Conservation (phyloP, 1,140 invertebrate species). For the Hyles euphorbiae region DNA sequence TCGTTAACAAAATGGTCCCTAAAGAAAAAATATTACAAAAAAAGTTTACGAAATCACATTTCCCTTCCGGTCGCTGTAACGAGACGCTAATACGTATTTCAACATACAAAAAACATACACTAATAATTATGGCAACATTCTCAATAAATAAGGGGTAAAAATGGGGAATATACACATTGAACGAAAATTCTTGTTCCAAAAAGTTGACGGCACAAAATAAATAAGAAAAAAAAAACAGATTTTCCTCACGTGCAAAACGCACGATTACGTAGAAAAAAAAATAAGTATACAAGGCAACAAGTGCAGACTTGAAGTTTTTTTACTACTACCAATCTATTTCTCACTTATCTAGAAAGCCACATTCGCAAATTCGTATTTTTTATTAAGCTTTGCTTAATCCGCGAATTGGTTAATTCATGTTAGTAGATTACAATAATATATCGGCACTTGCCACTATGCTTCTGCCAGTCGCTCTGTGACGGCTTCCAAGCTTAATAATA, state of each 20-base stretch:
- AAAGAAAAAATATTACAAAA: conserved; percentile 63
- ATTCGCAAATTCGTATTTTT: conserved; percentile 43
- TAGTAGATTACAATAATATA: conserved; percentile 54
- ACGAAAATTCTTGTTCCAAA: conserved; percentile 31
- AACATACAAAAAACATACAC: conserved; percentile 63
- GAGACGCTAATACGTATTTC: conserved; percentile 67
- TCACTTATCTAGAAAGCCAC: conserved; percentile 65
- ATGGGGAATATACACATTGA: conserved; percentile 54
- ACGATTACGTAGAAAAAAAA: conserved; percentile 51
- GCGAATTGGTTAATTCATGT: conserved; percentile 68
- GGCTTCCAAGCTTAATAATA: conserved; percentile 6
- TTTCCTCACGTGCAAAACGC: conserved; percentile 36
- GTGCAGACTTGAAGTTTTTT: conserved; percentile 71
- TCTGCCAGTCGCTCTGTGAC: conserved; percentile 31
- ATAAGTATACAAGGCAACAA: conserved; percentile 72
- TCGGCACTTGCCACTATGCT: conserved; percentile 39
- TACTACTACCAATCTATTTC: conserved; percentile 59
- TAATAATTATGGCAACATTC: conserved; percentile 74
- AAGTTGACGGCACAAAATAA: conserved; percentile 60
- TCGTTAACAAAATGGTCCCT: conserved; percentile 70
- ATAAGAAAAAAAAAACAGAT: conserved; percentile 39
- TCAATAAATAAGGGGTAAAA: conserved; percentile 69
- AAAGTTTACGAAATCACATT: conserved; percentile 61
- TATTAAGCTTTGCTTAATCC: conserved; percentile 65
- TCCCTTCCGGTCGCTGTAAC: conserved; percentile 40